Evolutionary conservation across 2,113 vertebrate genomes (phyloP).

Genomic region (Etheostoma cragini): DNA sequence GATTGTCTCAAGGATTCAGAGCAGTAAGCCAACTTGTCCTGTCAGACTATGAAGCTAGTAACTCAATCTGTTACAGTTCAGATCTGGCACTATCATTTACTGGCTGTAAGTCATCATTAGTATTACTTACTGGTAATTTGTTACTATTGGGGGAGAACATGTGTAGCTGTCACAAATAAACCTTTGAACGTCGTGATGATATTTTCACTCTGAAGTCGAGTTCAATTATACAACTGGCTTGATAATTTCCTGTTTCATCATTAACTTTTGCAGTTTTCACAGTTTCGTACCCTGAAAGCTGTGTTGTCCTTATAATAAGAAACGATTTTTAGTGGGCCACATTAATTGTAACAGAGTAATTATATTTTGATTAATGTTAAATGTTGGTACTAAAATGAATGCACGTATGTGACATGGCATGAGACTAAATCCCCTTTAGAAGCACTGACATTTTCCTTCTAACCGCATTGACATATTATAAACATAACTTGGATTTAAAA

Average conservation of each 20-base stretch:
- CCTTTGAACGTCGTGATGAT: not conserved
- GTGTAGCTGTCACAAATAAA: not conserved
- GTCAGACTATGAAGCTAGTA: not conserved
- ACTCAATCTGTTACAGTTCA: constrained; percentile 4
- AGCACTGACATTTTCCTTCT: too few species aligned
- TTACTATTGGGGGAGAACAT: not conserved
- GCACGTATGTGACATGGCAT: too few species aligned
- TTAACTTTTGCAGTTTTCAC: not conserved
- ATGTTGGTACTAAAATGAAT: not conserved
- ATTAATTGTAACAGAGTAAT: not conserved
- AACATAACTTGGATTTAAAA: constrained; percentile 14
- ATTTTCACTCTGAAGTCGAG: not conserved
- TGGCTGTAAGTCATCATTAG: constrained; percentile 27
- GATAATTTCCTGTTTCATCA: not conserved
- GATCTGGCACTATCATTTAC: constrained; percentile 5
- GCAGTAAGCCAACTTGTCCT: not conserved
- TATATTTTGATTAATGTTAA: not conserved
- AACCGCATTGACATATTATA: not conserved
- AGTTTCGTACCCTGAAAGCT: not conserved
- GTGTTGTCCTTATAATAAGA: not conserved
- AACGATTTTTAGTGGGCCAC: not conserved
- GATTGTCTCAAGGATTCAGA: not conserved
- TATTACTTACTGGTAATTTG: not conserved
- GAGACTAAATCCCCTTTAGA: too few species aligned
- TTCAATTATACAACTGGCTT: not conserved